A percentile compares a stretch with the other conserved stretches of the same genome.
Conservation (phyloP, 2,113 vertebrate genomes). For the Dasyprocta punctata region DNA sequence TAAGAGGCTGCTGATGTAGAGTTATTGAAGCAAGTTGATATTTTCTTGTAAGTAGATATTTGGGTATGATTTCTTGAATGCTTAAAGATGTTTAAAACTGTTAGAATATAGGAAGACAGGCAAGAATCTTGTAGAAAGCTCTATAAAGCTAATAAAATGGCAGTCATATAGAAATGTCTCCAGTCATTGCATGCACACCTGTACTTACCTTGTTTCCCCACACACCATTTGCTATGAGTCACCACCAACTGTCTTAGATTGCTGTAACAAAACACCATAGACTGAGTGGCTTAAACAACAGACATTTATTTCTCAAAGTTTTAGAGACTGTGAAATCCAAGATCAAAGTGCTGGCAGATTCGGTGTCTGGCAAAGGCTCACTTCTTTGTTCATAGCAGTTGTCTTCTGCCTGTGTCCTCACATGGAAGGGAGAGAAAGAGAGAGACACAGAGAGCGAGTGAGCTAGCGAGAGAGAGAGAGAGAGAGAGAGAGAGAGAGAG, state of each 20-base stretch:
- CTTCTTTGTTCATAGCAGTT: background rate
- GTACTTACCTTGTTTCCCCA: background rate
- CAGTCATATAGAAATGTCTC: background rate
- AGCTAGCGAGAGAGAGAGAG: background rate
- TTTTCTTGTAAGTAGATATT: conserved; percentile 38
- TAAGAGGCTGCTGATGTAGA: background rate
- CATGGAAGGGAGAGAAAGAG: background rate
- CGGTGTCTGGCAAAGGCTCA: background rate
- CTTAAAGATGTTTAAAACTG: background rate
- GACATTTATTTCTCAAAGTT: background rate
- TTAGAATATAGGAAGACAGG: background rate
- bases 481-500: background rate
- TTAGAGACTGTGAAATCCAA: background rate
- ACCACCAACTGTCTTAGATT: background rate
- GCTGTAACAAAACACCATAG: background rate
- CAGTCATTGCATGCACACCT: background rate
- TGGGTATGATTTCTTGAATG: background rate
- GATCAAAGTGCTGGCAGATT: background rate
- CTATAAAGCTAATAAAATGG: background rate
- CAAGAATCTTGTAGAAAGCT: background rate
- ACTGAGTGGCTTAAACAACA: background rate
- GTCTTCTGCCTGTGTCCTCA: background rate
- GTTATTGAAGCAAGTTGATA: background rate
- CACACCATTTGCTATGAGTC: background rate
- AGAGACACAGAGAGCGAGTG: background rate